These are phyloP conservation scores for Cryptotermes secundus DNA, from an alignment of 1,140 invertebrate genomes.

Conservation along the genomic window DNA sequence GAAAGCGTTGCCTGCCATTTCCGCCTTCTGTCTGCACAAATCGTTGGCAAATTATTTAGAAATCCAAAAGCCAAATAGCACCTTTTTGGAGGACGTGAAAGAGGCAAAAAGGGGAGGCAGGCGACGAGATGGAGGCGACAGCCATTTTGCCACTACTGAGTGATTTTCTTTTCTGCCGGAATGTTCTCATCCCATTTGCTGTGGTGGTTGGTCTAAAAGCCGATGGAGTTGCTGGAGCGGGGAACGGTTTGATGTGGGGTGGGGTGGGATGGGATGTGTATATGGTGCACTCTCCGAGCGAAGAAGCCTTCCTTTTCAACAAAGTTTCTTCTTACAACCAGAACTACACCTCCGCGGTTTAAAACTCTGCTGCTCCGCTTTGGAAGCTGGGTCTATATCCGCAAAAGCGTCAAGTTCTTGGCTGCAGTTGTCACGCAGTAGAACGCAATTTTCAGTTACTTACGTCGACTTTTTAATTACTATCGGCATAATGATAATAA, in stretches of 20 bases:
- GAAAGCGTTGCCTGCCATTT: neutral
- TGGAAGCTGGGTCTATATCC: neutral
- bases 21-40: neutral
- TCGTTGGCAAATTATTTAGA: conserved; percentile 31
- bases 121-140: neutral
- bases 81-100: conserved; percentile 4
- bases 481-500: no score
- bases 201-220: conserved; percentile 28
- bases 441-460: no score
- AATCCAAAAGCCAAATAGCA: conserved; percentile 31
- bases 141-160: conserved; percentile 26
- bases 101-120: neutral
- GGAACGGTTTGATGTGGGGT: neutral
- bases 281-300: neutral
- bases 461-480: no score
- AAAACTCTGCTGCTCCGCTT: neutral
- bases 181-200: conserved; percentile 6
- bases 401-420: neutral
- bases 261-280: neutral
- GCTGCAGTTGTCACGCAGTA: no score
- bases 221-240: conserved; percentile 18
- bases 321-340: conserved; percentile 5
- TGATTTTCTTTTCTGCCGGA: conserved; percentile 26
- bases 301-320: conserved; percentile 5
- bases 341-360: neutral